These are phyloP conservation scores for Polypterus senegalus DNA, from an alignment of 2,113 vertebrate genomes.

Conservation along the genomic window DNA sequence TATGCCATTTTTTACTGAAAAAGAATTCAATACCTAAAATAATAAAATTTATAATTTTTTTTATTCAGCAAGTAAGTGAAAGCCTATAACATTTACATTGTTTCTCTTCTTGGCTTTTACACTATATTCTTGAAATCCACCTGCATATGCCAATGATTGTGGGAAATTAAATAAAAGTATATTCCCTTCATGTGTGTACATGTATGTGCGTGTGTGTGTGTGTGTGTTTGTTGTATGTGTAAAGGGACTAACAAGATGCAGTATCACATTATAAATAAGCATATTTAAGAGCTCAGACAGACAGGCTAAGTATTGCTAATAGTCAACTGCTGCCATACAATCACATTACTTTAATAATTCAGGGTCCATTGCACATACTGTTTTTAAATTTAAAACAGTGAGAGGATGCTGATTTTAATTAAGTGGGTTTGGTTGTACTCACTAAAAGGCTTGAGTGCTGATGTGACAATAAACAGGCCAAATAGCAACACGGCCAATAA, in stretches of 20 bases:
- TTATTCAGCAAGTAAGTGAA: too few relatives aligned
- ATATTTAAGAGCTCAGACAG: not conserved
- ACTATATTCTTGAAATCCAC: too few relatives aligned
- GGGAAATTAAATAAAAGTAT: slow-evolving; percentile 33
- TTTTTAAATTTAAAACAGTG: not conserved
- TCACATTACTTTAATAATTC: not conserved
- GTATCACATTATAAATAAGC: slow-evolving; percentile 16
- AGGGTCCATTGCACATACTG: not conserved
- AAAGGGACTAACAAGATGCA: slow-evolving; percentile 33
- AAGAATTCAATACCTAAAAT: too few relatives aligned
- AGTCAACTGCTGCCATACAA: slow-evolving; percentile 35
- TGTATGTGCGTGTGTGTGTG: not conserved
- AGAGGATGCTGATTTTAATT: slow-evolving; percentile 14
- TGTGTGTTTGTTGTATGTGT: slow-evolving; percentile 6
- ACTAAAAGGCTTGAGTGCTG: slow-evolving; percentile 19
- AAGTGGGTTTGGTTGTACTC: slow-evolving; percentile 16
- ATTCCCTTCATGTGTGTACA: slow-evolving; percentile 5
- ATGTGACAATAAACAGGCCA: slow-evolving; percentile 17
- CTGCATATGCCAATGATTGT: too few relatives aligned
- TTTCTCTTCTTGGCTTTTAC: too few relatives aligned
- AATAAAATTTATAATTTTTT: too few relatives aligned
- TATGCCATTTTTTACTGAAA: too few relatives aligned
- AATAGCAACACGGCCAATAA: not conserved
- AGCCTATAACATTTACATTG: too few relatives aligned
- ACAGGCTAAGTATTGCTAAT: slow-evolving; percentile 23